Evolutionary conservation across 2,888 invertebrate species (phyloP), one percentile per base, ranked within the genome.

Genomic region (Lissonota sp.): DNA sequence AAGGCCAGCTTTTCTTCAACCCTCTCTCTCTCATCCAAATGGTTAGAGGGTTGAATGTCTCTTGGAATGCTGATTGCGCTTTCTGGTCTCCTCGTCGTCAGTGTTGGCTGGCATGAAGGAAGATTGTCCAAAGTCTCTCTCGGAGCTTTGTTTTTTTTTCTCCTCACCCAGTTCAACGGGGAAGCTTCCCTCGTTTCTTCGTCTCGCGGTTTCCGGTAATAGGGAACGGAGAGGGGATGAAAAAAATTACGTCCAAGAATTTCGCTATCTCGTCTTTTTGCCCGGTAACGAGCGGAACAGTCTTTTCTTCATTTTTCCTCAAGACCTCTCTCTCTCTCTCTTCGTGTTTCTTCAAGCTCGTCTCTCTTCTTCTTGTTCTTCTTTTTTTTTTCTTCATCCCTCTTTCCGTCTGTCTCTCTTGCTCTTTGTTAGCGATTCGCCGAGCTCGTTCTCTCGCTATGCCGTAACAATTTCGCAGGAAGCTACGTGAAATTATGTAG

Each of bases 401-500:
- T 42, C 4, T 4, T 42, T 3, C 26, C 26, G 10, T 14, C 67
- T 44, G 12, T 53, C 46, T 53, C 10, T 49, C 16, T 16, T n/a
- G 26, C 40, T 57, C 64, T 55, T 51, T 42, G 12, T 6, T 37
- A 58, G 26, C 71, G n/a, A 78, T 78, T 49, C 66, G 37, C 39
- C 57, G 12, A 8, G 12, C 49, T 40, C 60, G 14, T 44, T 40
- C 57, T 14, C 40, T 46, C 39, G 39, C 46, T 55, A 37, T 44
- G n/a, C 55, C 44, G 44, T 63, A 26, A 26, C 26, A 26, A 26
- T 26, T 26, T 44, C 53, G 40, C 74, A 60, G 74, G 69, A 77
- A 77, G 70, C 73, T 64, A 62, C 81, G 70, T 5, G 55, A 81
- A 81, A 81, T 81, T 81, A 81, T 78, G 81, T 66, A 71, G 70